Evolutionary conservation across 2,888 invertebrate genomes (phyloP).

Genomic region (Torymus texanus): DNA sequence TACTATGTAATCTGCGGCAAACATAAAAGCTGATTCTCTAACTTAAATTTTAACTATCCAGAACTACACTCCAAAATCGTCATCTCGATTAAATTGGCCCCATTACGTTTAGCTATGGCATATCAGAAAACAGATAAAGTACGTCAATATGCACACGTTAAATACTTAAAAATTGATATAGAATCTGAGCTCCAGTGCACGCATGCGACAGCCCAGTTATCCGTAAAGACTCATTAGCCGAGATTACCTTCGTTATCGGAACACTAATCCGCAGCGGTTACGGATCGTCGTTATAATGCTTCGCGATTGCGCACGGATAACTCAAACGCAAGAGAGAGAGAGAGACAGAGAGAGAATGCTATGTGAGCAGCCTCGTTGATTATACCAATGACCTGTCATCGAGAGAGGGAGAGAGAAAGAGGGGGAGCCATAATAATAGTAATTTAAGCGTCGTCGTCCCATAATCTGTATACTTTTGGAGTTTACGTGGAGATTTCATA

Average conservation of each 20-base stretch:
- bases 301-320: constrained; percentile 4
- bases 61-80: too few relatives aligned
- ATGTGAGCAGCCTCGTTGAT: too few relatives aligned
- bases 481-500: too few relatives aligned
- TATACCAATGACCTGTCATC: too few relatives aligned
- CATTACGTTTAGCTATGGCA: neutral
- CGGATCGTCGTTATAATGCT: constrained; percentile 46
- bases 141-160: constrained; percentile 22
- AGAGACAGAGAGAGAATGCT: neutral
- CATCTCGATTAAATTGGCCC: constrained; percentile 15
- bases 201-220: neutral
- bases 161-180: constrained; percentile 34
- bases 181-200: neutral
- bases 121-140: neutral
- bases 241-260: constrained; percentile 61
- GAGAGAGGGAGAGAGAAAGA: neutral
- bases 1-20: too few relatives aligned
- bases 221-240: constrained; percentile 60
- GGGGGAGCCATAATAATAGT: constrained; percentile 23
- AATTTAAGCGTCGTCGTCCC: constrained; percentile 19
- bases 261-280: constrained; percentile 56
- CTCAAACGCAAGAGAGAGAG: neutral
- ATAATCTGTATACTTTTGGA: constrained; percentile 16
- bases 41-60: too few relatives aligned
- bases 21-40: too few relatives aligned